These are phyloP conservation scores for Exephanes ischioxanthus DNA, from an alignment of 2,888 invertebrate genomes.

Conservation along the genomic window DNA sequence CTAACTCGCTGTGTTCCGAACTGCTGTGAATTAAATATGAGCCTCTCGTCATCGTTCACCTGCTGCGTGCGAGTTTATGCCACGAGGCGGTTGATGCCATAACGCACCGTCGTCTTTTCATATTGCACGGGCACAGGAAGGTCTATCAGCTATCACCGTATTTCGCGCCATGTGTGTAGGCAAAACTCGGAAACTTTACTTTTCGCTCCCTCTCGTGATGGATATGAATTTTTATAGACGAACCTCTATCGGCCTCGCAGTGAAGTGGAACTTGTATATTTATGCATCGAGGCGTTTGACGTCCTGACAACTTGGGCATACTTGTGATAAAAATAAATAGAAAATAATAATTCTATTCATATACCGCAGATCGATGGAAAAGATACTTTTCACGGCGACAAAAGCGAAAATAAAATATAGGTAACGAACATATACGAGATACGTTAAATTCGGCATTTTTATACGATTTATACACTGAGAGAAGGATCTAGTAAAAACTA, in stretches of 20 bases:
- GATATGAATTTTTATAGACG: conserved; percentile 13
- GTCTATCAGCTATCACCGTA: conserved; percentile 1
- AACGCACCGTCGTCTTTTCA: conserved; percentile 32
- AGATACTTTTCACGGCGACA: neutral
- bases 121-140: conserved; percentile 7
- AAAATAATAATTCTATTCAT: neutral
- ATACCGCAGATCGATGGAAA: neutral
- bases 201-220: neutral
- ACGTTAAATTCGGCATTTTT: no score
- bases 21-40: conserved; percentile 54
- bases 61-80: conserved; percentile 39
- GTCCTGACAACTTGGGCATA: no score
- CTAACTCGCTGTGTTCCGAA: conserved; percentile 15
- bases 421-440: no score
- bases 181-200: conserved; percentile 24
- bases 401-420: no score
- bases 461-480: no score
- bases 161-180: neutral
- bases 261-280: neutral
- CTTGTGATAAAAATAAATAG: no score
- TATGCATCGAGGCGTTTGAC: neutral
- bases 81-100: conserved; percentile 1
- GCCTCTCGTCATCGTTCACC: conserved; percentile 30
- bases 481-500: no score
- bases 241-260: neutral